Evolutionary conservation across 1,140 invertebrate species (phyloP), one percentile per base, ranked within the genome.

Genomic region (Drosophila varians): DNA sequence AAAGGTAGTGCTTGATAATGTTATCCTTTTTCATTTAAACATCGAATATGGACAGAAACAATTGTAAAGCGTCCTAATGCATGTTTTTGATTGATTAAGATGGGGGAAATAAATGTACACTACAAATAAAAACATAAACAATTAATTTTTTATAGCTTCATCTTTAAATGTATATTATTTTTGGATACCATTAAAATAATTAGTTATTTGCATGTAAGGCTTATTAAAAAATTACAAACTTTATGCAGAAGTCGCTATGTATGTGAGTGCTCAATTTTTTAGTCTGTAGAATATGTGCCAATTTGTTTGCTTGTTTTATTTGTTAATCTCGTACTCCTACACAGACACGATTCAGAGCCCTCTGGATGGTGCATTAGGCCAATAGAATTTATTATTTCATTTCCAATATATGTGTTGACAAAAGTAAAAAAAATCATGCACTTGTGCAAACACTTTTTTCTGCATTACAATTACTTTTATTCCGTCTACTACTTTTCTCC

Each of bases 401-500:
- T 11, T 25, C 1, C 1, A 21, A 66, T 57, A 26, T 66, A 16
- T 25, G 38, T 65, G 43, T 42, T 43, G 31, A 52, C 11, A 18
- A 40, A 23, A 12, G 26, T 9, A 14, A 12, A 38, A 14, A 38
- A 14, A 42, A 49, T 36, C 19, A 25, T 40, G 7, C 25, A 42
- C 14, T 54, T 23, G 38, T 40, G 43, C 74, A 57, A 58, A 49
- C 18, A 55, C 45, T 62, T 51, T 68, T 31, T 71, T 62, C 56
- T 74, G 77, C 82, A 80, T 86, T 79, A 69, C 52, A 74, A 70
- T 75, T 84, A 66, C 60, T 86, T 86, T 90, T 90, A 89, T 90
- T 89, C 80, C 72, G 72, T 51, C 55, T 83, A 78, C 88, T 90
- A 86, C 87, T 90, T 86, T 90, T 90, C 87, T 90, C 82, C 89